phyloP scores from a whole-genome alignment of 2,113 vertebrate species.

The Albula glossodonta region DNA sequence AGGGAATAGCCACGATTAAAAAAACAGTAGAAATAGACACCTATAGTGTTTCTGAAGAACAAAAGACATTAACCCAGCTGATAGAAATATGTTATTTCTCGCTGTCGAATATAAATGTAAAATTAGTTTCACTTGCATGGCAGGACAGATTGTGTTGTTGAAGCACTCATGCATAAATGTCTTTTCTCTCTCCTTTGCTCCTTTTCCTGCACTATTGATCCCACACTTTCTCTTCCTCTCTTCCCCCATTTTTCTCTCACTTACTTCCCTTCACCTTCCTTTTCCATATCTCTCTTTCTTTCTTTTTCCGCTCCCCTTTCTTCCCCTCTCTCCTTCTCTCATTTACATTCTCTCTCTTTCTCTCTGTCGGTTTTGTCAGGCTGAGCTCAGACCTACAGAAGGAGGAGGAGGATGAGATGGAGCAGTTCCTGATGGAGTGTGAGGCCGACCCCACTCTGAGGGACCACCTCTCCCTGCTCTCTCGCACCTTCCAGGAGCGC shows the following conservation, averaged over 20 bases:
- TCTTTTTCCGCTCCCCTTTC: neutral
- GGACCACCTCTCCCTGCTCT: slow-evolving; percentile 61
- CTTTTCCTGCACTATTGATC: neutral
- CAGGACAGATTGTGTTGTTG: neutral
- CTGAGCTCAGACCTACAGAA: slow-evolving; percentile 51
- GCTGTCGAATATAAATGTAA: neutral
- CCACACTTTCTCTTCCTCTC: neutral
- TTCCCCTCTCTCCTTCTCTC: slow-evolving; percentile 17
- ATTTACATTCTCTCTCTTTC: neutral
- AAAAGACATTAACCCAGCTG: neutral
- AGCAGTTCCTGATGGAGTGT: slow-evolving; percentile 64
- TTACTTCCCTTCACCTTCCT: slow-evolving; percentile 20
- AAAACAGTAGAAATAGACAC: neutral
- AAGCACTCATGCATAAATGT: neutral
- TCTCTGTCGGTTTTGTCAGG: slow-evolving; percentile 50
- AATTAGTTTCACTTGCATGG: neutral
- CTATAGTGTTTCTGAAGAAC: neutral
- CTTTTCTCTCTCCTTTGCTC: neutral
- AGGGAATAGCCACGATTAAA: neutral
- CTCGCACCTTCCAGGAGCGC: slow-evolving; percentile 58
- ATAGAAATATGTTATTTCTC: neutral
- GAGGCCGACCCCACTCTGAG: slow-evolving; percentile 52
- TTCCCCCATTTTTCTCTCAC: neutral
- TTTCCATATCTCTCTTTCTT: neutral
- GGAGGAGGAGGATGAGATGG: slow-evolving; percentile 50